These are phyloP conservation scores for Neoascia interrupta DNA, from an alignment of 2,888 invertebrate species.

Conservation along the genomic window DNA sequence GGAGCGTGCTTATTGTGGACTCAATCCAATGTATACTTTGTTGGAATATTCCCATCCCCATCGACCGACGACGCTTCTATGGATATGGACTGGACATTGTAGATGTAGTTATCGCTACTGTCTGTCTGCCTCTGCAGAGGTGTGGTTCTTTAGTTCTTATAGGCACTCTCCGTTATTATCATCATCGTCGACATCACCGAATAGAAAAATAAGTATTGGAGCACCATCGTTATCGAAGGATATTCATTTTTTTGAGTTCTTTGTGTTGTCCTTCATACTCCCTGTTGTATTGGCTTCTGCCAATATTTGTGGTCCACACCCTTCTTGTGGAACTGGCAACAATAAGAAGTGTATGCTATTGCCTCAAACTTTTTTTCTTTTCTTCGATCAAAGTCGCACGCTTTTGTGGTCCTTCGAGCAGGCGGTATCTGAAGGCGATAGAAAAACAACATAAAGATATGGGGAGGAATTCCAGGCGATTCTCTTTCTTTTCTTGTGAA, in stretches of 20 bases:
- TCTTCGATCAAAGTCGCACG: constrained; percentile 15
- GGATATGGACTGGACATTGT: constrained; percentile 3
- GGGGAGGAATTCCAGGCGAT: constrained; percentile 47
- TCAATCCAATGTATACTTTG: constrained; percentile 1
- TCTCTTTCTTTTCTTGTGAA: constrained; percentile 51
- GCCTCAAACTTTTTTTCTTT: constrained; percentile 9
- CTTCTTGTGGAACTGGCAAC: constrained; percentile 36
- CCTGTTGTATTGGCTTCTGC: constrained; percentile 52
- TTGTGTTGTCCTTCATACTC: constrained; percentile 25
- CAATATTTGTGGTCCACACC: constrained; percentile 63
- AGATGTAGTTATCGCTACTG: constrained; percentile 45
- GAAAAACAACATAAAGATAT: constrained; percentile 4
- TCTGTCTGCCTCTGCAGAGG: constrained; percentile 14
- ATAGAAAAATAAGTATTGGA: not conserved
- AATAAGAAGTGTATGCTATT: constrained; percentile 30
- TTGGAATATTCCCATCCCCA: constrained; percentile 6
- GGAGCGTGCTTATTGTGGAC: constrained; percentile 36
- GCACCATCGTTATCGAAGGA: constrained; percentile 52
- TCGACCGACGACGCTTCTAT: constrained; percentile 18
- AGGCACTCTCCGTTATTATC: constrained; percentile 16
- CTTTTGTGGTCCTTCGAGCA: constrained; percentile 53
- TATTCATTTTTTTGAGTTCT: constrained; percentile 61
- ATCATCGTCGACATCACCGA: constrained; percentile 13
- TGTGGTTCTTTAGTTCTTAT: not conserved
- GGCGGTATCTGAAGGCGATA: not conserved